Base-by-base conservation (phyloP, 1,140 invertebrate genomes). In the Tetragnatha versicolor region DNA sequence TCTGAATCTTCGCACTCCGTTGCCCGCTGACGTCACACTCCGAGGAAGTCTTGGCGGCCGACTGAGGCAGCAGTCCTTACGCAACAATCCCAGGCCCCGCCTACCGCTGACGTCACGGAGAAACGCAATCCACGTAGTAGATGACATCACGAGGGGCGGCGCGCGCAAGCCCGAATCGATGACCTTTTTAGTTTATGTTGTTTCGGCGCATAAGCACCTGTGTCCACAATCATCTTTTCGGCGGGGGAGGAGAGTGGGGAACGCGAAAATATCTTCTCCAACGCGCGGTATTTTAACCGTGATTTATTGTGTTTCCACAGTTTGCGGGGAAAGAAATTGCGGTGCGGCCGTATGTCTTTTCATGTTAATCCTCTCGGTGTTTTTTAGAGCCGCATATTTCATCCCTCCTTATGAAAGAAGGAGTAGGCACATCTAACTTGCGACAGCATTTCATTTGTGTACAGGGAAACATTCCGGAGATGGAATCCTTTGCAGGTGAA, bases 121-220 rank as follows among this genome's bases (percentile, higher is more conserved):
- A 72, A 66, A 76, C 72, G 72, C 72, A 76, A 76, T 53, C 58
- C 33, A 77, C 73, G 73, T 63, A 33, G 73, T 17, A 25, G 60
- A 35, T 77, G 73, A 77, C 73, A 47, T 77, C 60, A 77, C 47
- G 20, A 5, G 17, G 10, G n/a, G 20, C 37, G 53, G 73, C 73
- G 60, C 61, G 37, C 73, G 73, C 73, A 51, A 10, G 0, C 12
- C 31, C 72, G 72, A 77, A 77, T 77, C 73, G 60, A 77, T 77
- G 73, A 77, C 73, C 73, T 77, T 77, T 77, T 77, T 77, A 45
- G 60, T 77, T 66, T 65, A 55, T 77, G 47, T 65, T 65, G 60
- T 77, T 77, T 29, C 49, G 49, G 61, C 73, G 61, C 61, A 75
- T 75, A 63, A 51, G 42, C 72, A 77, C 61, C 73, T 77, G 73